Percentiles rank a stretch among this genome's conserved stretches.
Conservation (phyloP, 2,888 invertebrate species). For the Hypercompe scribonia region DNA sequence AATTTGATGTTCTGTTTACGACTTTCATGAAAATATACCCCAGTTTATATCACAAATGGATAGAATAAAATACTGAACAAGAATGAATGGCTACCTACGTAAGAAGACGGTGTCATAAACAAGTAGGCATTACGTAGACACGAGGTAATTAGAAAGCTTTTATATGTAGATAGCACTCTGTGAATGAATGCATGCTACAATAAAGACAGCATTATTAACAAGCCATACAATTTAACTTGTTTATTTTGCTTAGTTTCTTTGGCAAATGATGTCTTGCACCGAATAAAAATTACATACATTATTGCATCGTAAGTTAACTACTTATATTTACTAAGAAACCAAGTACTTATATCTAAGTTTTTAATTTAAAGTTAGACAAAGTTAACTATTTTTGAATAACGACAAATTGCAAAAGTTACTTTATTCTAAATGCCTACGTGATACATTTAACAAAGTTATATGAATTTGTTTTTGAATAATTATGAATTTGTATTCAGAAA, state of each 20-base stretch:
- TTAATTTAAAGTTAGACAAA: too few species aligned
- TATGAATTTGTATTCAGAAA: too few species aligned
- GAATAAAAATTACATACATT: not conserved
- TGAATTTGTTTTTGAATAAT: too few species aligned
- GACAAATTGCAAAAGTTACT: too few species aligned
- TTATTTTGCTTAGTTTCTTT: not conserved
- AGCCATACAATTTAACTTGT: not conserved
- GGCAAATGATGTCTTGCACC: not conserved
- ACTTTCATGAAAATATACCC: constrained; percentile 25
- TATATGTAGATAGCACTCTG: constrained; percentile 13
- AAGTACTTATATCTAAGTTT: too few species aligned
- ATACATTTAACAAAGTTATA: too few species aligned
- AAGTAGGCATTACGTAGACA: constrained; percentile 18
- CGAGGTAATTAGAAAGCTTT: constrained; percentile 19
- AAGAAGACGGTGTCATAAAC: constrained; percentile 21
- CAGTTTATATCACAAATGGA: constrained; percentile 16
- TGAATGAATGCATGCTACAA: constrained; percentile 12
- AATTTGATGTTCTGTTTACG: constrained; percentile 54
- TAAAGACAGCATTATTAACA: not conserved
- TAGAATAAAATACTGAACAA: constrained; percentile 13
- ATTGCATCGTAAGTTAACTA: too few species aligned
- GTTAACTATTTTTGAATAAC: too few species aligned
- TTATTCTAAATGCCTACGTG: too few species aligned
- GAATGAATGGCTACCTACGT: constrained; percentile 17
- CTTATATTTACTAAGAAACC: too few species aligned